phyloP scores from a whole-genome alignment of 2,888 invertebrate genomes.

The Chromoteleia sp. region DNA sequence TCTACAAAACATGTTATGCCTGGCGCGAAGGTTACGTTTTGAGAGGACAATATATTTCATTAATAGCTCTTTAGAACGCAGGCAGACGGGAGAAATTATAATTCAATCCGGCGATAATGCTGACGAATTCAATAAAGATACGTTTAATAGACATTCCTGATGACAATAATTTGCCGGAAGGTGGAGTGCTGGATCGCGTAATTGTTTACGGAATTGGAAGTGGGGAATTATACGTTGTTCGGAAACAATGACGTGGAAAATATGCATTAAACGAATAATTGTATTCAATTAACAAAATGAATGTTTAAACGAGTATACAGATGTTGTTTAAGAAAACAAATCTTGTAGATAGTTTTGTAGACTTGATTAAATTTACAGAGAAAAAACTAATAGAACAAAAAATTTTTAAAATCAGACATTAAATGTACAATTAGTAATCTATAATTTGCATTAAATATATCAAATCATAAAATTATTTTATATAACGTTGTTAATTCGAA shows the following conservation, averaged over 20 bases:
- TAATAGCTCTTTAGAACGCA: slow-evolving; percentile 24
- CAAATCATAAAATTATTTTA: no score
- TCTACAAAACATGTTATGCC: slow-evolving; percentile 4
- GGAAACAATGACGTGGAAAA: slow-evolving; percentile 19
- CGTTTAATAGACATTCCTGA: slow-evolving; percentile 38
- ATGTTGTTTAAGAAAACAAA: no score
- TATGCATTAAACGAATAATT: neutral
- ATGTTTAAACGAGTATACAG: no score
- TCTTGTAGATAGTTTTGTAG: no score
- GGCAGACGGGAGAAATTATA: slow-evolving; percentile 23
- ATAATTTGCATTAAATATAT: no score
- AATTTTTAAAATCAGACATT: no score
- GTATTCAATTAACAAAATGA: no score
- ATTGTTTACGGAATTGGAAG: slow-evolving; percentile 42
- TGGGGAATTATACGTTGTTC: slow-evolving; percentile 11
- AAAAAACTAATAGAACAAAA: no score
- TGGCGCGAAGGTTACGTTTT: neutral
- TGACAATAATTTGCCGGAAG: slow-evolving; percentile 22
- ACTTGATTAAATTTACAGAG: no score
- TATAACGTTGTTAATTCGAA: no score
- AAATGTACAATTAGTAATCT: no score
- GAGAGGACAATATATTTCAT: slow-evolving; percentile 31
- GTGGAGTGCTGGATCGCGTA: slow-evolving; percentile 19
- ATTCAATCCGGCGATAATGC: slow-evolving; percentile 38
- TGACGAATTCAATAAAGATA: slow-evolving; percentile 46